Conservation (phyloP, 2,888 invertebrate genomes). For the Lissocephala sabroskyi region DNA sequence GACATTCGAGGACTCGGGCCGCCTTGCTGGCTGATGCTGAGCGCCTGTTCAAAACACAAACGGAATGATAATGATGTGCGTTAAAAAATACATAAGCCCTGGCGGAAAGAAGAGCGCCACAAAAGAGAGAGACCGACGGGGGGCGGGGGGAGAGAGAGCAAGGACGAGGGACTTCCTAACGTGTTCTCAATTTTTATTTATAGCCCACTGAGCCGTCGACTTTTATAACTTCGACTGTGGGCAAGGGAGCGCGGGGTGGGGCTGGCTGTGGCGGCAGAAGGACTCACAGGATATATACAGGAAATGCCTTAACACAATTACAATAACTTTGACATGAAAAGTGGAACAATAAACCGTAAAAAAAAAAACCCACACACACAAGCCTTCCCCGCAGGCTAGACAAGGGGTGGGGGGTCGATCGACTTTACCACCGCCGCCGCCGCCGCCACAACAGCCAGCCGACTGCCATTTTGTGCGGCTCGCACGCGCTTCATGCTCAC, state of each 20-base stretch:
- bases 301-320: conserved; percentile 66
- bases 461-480: conserved; percentile 8
- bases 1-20: no score
- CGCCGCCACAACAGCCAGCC: no score
- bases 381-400: background rate
- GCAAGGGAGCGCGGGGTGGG: conserved; percentile 5
- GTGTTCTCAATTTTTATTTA: conserved; percentile 39
- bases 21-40: conserved; percentile 38
- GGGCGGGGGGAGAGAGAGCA: conserved; percentile 5
- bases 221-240: conserved; percentile 2
- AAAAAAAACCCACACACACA: conserved; percentile 27
- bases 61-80: conserved; percentile 69
- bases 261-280: conserved; percentile 11
- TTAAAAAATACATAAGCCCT: conserved; percentile 44
- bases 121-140: conserved; percentile 14
- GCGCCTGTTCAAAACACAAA: conserved; percentile 64
- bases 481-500: conserved; percentile 42
- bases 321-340: conserved; percentile 66
- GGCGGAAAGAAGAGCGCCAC: background rate
- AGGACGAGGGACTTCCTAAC: no score
- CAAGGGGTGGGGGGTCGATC: no score
- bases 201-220: conserved; percentile 25
- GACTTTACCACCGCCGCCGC: background rate
- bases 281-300: conserved; percentile 56
- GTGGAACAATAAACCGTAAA: conserved; percentile 62